phyloP scores from a whole-genome alignment of 1,140 invertebrate species.

The Drosophila ercepeae region DNA sequence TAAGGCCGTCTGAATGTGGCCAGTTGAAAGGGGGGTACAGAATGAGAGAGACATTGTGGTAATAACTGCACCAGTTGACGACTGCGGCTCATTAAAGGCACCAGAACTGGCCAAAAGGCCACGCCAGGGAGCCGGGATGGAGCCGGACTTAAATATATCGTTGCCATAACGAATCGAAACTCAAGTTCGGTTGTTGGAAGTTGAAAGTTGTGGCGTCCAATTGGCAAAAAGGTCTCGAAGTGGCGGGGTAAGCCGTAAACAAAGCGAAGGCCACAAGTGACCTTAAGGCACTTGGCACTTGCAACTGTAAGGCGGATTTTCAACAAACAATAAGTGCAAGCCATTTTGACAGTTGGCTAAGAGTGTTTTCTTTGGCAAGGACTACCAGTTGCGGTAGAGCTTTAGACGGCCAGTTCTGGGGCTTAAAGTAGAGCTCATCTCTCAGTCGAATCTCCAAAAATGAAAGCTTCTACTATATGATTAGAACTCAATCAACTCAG shows the following conservation, averaged over 20 bases:
- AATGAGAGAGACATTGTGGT: too few relatives aligned
- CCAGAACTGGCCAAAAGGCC: constrained; percentile 8
- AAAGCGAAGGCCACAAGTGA: constrained; percentile 39
- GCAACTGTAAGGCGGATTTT: constrained; percentile 62
- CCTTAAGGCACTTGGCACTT: constrained; percentile 14
- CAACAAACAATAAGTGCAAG: constrained; percentile 41
- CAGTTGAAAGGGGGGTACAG: too few relatives aligned
- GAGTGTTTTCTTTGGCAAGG: constrained; percentile 35
- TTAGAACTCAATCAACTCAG: background rate
- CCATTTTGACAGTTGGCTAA: constrained; percentile 59
- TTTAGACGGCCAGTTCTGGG: background rate
- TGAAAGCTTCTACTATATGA: background rate
- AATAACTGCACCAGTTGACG: constrained; percentile 17
- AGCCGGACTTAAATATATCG: constrained; percentile 25
- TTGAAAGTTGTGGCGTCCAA: background rate
- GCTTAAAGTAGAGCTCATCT: background rate
- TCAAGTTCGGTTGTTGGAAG: background rate
- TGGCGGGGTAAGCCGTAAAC: constrained; percentile 10
- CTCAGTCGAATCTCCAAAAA: too few relatives aligned
- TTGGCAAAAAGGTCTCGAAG: constrained; percentile 54
- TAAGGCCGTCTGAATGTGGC: background rate
- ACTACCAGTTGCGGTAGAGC: background rate
- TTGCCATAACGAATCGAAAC: background rate
- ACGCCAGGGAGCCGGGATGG: constrained; percentile 6
- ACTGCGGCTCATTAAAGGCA: constrained; percentile 34